Base-by-base conservation (phyloP, 92 coral and sea anemone species). In the Diadumene lineata region DNA sequence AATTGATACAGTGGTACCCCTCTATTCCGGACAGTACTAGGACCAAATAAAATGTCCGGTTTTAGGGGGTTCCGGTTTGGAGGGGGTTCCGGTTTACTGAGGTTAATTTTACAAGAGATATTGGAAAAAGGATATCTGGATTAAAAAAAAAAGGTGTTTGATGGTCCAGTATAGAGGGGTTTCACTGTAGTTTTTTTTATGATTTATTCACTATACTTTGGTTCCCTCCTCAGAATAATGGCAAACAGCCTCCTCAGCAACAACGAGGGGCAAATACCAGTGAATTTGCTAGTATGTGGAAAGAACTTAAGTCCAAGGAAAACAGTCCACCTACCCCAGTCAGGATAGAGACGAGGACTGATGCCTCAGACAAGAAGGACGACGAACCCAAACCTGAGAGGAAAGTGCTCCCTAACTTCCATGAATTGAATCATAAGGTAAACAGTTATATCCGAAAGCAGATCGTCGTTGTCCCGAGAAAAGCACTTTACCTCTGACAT, bases 261-360 rank as follows among this genome's bases (percentile, higher is more conserved):
- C 46, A 51, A 48, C 84, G 19, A n/a, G n/a, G n/a, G n/a, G n/a
- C n/a, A 29, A 90, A 83, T 57, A 34, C 89, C 1, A 82, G 82
- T 62, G 97, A 91, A 67, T 91, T 91, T 70, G 97, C 97, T 11
- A 89, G 80, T 38, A 91, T 91, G 92, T 91, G 97, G 97, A 87
- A 91, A 68, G 97, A 91, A 61, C 75, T 91, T 6, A 82, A 87
- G 55, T 73, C 78, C 25, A 91, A 84, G 76, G 97, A 88, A 64
- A 75, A 31, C 72, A 87, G 88, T 75, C 86, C 85, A 16, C 78
- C 81, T 7, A 78, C 60, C 74, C 24, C n/a, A 11, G 25, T 22
- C 17, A 61, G 66, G 26, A n/a, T 70, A 17, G 57, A 21, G 46
- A 29, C 44, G 33, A 18, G 11, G 48, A 48, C 74, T 6, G 34